Evolutionary conservation across 2,797 vertebrate genomes (phyloP), one percentile per base, ranked within the genome.

Genomic region (Uromys caudimaculatus): DNA sequence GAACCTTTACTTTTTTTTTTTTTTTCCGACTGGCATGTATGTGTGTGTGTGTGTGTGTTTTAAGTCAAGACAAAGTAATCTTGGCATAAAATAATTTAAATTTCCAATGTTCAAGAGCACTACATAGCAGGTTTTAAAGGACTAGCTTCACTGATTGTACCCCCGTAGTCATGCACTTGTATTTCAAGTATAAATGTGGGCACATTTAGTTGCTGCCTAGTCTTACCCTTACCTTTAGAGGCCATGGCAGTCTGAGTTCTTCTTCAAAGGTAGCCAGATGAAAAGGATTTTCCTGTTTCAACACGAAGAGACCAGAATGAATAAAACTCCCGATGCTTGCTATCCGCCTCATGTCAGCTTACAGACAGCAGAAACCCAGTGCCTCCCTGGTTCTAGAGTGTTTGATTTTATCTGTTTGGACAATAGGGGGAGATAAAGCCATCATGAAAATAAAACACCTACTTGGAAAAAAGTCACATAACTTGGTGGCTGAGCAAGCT

Each of bases 151-250:
- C 75, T 52, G 27, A 56, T 4, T 84, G 1, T 44, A 69, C 17
- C 24, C 38, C 78, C 73, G 58, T 27, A 76, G 41, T 52, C 38
- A 9, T 76, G 8, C 41, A 35, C 38, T 85, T 94, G 84, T 38
- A 78, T 52, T 75, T 52, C 50, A 62, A 88, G 54, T 41, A n/a
- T 35, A 81, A 60, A n/a, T 3, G 69, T 95, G 92, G 84, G 67
- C 79, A 82, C 78, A 47, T 41, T 71, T 84, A 44, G 64, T 75
- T 79, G 38, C 58, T 81, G 83, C 3, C 56, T 93, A 24, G 47
- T 69, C 71, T 95, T 97, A 90, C 79, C 97, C 98, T 99, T 99
- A 99, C 99, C 98, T 98, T 98, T 98, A 97, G 98, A 98, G 97
- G 98, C 98, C 99, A 99, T 99, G 98, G 97, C 97, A 98, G 97